Conservation (phyloP, 2,797 vertebrate genomes). For the Brachyalestes nurse region DNA sequence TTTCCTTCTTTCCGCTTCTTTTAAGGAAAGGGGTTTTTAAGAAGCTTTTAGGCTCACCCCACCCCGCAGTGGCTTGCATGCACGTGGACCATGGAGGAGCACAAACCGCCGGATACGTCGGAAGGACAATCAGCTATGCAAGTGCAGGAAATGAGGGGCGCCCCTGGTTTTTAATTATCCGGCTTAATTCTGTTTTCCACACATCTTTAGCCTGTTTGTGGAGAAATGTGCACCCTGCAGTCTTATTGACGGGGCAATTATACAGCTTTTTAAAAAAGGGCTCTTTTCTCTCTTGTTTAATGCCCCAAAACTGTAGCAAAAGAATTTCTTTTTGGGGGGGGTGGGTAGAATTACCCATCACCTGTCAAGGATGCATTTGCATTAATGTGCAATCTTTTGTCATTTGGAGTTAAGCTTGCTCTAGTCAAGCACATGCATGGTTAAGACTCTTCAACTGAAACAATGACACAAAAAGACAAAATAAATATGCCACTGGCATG, state of each 20-base stretch:
- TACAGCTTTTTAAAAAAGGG: constrained; percentile 48
- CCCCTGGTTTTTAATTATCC: constrained; percentile 58
- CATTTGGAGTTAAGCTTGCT: constrained; percentile 63
- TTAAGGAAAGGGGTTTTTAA: constrained; percentile 41
- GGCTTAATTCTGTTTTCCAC: constrained; percentile 56
- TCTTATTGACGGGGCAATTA: constrained; percentile 66
- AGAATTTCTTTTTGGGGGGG: constrained; percentile 48
- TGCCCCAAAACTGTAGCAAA: constrained; percentile 68
- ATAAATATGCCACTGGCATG: constrained; percentile 31
- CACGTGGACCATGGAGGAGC: constrained; percentile 31
- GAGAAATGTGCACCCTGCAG: constrained; percentile 45
- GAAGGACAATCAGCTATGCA: constrained; percentile 44
- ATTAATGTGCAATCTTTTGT: constrained; percentile 74
- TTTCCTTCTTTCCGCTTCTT: constrained; percentile 31
- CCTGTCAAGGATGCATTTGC: constrained; percentile 67
- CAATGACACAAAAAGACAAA: constrained; percentile 24
- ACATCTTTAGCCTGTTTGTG: constrained; percentile 46
- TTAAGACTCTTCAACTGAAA: constrained; percentile 15
- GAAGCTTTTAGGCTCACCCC: constrained; percentile 45
- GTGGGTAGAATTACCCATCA: constrained; percentile 63
- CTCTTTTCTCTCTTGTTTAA: constrained; percentile 65
- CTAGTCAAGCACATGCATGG: constrained; percentile 13
- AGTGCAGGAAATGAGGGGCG: constrained; percentile 52
- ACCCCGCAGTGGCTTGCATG: constrained; percentile 23
- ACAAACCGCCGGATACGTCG: constrained; percentile 34